phyloP scores from a whole-genome alignment of 2,113 vertebrate species.

The Pseudorhombus dupliciocellatus region DNA sequence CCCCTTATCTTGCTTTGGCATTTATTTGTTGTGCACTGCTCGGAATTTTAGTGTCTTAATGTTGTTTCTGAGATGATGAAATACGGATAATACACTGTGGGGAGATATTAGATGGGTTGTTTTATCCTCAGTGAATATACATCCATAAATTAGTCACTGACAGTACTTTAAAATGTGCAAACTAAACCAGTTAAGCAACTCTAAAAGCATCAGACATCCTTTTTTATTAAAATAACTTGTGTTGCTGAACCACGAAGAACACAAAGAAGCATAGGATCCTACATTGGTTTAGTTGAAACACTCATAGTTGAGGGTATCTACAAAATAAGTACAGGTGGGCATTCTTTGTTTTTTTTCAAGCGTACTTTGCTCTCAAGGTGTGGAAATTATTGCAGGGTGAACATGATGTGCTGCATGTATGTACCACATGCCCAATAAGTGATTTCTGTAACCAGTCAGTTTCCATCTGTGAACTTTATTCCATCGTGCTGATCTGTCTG shows the following conservation, averaged over 20 bases:
- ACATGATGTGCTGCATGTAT: constrained; percentile 71
- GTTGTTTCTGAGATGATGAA: constrained; percentile 20
- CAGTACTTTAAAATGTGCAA: neutral
- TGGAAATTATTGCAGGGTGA: constrained; percentile 46
- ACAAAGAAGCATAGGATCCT: constrained; percentile 1
- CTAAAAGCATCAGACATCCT: neutral
- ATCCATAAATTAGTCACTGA: constrained; percentile 9
- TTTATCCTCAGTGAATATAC: constrained; percentile 22
- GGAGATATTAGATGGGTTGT: constrained; percentile 21
- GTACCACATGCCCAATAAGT: constrained; percentile 51
- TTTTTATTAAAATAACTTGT: constrained; percentile 16
- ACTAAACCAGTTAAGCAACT: constrained; percentile 23
- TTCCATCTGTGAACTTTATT: constrained; percentile 73
- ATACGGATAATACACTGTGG: constrained; percentile 16
- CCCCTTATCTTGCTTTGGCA: constrained; percentile 18
- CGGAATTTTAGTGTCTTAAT: constrained; percentile 32
- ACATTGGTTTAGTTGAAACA: constrained; percentile 5
- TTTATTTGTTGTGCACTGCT: constrained; percentile 45
- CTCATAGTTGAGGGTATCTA: constrained; percentile 11
- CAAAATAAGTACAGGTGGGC: constrained; percentile 3
- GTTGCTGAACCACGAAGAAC: constrained; percentile 11
- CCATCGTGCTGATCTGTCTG: constrained; percentile 73
- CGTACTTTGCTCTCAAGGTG: constrained; percentile 19
- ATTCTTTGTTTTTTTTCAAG: constrained; percentile 15
- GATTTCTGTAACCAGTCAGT: constrained; percentile 74